These are phyloP conservation scores for Cerastis leucographa DNA, from an alignment of 2,888 invertebrate genomes.

Conservation along the genomic window DNA sequence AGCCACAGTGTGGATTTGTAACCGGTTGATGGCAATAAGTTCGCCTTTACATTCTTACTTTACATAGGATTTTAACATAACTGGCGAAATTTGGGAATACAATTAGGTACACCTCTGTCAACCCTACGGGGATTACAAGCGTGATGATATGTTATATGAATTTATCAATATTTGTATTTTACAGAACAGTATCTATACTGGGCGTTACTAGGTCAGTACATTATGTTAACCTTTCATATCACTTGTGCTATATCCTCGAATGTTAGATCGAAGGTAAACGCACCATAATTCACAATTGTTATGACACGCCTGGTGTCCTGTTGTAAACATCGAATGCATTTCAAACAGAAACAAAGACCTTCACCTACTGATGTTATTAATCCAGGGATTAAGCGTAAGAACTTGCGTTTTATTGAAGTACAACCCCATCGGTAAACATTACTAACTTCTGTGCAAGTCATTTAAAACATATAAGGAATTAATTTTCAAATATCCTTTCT, in stretches of 20 bases:
- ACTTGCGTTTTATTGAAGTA: not conserved
- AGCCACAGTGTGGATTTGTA: not conserved
- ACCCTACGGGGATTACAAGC: not conserved
- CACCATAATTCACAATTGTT: constrained; percentile 41
- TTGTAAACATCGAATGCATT: constrained; percentile 32
- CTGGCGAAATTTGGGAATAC: not conserved
- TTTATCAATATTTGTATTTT: too few species aligned
- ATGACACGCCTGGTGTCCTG: constrained; percentile 22
- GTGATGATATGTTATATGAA: not conserved
- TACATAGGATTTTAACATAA: not conserved
- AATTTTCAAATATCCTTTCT: not conserved
- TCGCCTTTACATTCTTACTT: not conserved
- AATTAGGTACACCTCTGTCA: not conserved
- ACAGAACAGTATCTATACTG: not conserved
- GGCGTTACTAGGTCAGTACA: not conserved
- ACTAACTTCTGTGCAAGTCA: not conserved
- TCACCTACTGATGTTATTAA: constrained; percentile 21
- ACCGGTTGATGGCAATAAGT: not conserved
- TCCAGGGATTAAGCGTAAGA: constrained; percentile 1
- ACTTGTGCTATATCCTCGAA: constrained; percentile 20
- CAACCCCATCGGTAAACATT: not conserved
- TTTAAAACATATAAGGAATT: not conserved
- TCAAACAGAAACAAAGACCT: constrained; percentile 36
- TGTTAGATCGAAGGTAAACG: constrained; percentile 40
- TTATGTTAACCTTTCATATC: constrained; percentile 15